phyloP scores from a whole-genome alignment of 2,797 vertebrate species.

The Holocentrus rufus region DNA sequence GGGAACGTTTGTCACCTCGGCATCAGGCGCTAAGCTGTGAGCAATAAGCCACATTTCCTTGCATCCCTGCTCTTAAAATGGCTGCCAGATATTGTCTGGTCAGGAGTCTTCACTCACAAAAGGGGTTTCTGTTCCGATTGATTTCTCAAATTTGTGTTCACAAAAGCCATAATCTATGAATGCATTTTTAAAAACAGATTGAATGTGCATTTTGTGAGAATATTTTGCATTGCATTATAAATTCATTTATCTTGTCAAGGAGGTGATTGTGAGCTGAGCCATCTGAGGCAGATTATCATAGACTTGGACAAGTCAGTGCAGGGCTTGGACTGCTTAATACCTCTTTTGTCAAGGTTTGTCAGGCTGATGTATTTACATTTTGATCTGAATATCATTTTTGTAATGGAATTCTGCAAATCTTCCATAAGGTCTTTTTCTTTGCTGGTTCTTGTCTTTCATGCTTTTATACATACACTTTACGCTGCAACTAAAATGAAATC shows the following conservation, averaged over 20 bases:
- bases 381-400: slow-evolving; percentile 60
- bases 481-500: slow-evolving; percentile 29
- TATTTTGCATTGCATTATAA: slow-evolving; percentile 48
- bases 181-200: slow-evolving; percentile 7
- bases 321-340: slow-evolving; percentile 62
- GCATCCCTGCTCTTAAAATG: slow-evolving; percentile 61
- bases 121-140: slow-evolving; percentile 39
- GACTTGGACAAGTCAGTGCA: slow-evolving; percentile 53
- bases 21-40: slow-evolving; percentile 46
- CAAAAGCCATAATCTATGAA: slow-evolving; percentile 9
- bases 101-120: slow-evolving; percentile 51
- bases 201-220: slow-evolving; percentile 29
- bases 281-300: slow-evolving; percentile 64
- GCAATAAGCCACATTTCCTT: slow-evolving; percentile 49
- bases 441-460: slow-evolving; percentile 11
- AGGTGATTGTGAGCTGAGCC: slow-evolving; percentile 45
- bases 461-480: slow-evolving; percentile 34
- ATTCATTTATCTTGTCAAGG: slow-evolving; percentile 47
- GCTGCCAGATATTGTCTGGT: slow-evolving; percentile 37
- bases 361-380: slow-evolving; percentile 64
- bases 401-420: slow-evolving; percentile 60
- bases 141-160: slow-evolving; percentile 33
- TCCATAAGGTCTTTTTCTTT: not conserved
- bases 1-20: slow-evolving; percentile 68
- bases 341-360: slow-evolving; percentile 68